Evolutionary conservation across 2,113 vertebrate species (phyloP).

Genomic region (Aramus guarauna): DNA sequence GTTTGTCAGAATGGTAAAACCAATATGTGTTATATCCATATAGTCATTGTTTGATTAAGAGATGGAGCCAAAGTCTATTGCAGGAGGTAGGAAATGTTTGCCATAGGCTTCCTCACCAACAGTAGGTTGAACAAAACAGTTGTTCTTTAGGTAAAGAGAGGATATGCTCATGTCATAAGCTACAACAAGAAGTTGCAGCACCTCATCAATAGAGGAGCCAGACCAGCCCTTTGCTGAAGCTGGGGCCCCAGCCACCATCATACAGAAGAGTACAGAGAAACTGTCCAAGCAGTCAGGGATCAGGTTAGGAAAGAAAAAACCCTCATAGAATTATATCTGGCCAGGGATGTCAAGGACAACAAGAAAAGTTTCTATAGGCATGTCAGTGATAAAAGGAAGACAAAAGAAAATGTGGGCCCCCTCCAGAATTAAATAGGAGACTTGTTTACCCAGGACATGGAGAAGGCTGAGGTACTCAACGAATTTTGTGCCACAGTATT

Average conservation of each 20-base stretch:
- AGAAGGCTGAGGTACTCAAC: too few species aligned
- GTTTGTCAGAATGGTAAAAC: background rate
- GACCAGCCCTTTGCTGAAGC: rapidly evolving
- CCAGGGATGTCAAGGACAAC: too few species aligned
- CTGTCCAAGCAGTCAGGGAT: too few species aligned
- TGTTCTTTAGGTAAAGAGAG: background rate
- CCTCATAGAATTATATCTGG: too few species aligned
- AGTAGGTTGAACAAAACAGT: background rate
- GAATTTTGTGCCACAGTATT: too few species aligned
- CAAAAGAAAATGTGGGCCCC: too few species aligned
- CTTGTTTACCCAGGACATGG: too few species aligned
- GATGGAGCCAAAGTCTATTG: background rate
- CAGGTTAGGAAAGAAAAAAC: too few species aligned
- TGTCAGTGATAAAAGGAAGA: too few species aligned
- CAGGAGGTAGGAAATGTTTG: background rate
- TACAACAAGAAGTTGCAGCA: rapidly evolving
- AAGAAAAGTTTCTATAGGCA: too few species aligned
- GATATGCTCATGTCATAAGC: background rate
- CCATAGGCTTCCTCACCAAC: background rate
- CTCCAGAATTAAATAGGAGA: too few species aligned
- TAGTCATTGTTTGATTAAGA: background rate
- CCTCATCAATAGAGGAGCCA: background rate
- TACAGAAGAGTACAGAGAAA: too few species aligned
- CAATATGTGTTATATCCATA: background rate
- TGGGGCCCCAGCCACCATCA: background rate